Percentiles rank a stretch among this genome's conserved stretches.
These are phyloP conservation scores for Leucophenga montana DNA, from an alignment of 2,888 invertebrate species.

Conservation along the genomic window DNA sequence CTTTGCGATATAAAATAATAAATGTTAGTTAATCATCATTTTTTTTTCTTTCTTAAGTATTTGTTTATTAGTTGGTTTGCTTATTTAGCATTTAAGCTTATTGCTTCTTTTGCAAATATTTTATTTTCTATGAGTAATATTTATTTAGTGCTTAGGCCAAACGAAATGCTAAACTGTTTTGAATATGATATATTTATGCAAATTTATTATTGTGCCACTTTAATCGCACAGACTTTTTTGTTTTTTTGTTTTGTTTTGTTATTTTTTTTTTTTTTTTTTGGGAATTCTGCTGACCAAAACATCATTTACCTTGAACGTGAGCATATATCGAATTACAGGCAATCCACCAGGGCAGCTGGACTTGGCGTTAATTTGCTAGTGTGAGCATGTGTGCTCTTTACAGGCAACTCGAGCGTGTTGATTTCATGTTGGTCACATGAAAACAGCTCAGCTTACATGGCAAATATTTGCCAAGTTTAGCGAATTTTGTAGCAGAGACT, in stretches of 20 bases:
- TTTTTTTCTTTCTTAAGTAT: too few species aligned
- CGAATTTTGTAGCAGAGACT: too few species aligned
- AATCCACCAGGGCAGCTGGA: constrained; percentile 2
- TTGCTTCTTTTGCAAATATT: constrained; percentile 17
- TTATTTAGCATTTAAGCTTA: background rate
- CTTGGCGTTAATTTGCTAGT: background rate
- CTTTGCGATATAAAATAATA: too few species aligned
- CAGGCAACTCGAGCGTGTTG: background rate
- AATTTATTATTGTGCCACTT: constrained; percentile 19
- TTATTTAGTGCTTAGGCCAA: constrained; percentile 2
- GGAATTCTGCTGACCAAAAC: constrained; percentile 19
- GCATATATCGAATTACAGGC: constrained; percentile 11
- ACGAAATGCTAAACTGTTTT: background rate
- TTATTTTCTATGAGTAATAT: constrained; percentile 21
- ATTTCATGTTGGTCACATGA: constrained; percentile 4
- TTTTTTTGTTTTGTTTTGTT: constrained; percentile 20
- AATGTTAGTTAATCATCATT: too few species aligned
- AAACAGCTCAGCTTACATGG: constrained; percentile 15
- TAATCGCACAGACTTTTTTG: constrained; percentile 27
- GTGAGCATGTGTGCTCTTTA: background rate
- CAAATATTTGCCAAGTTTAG: too few species aligned
- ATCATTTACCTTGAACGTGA: constrained; percentile 66
- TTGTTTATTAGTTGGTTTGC: background rate
- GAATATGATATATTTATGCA: constrained; percentile 10
- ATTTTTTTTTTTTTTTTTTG: background rate